phyloP scores from a whole-genome alignment of 2,888 invertebrate genomes.

The Callyntrura guangdongensis region DNA sequence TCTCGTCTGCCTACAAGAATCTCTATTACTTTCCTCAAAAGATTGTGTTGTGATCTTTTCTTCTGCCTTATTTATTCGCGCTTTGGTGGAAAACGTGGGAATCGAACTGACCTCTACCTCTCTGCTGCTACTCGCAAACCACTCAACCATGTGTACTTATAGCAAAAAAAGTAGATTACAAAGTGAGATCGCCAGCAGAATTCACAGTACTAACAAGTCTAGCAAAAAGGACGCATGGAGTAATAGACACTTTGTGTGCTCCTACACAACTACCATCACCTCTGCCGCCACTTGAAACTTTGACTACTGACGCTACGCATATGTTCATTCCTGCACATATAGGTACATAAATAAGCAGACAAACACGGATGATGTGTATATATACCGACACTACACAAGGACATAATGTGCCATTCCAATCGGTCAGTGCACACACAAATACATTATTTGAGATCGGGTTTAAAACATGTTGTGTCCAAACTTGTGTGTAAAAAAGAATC shows the following conservation, averaged over 20 bases:
- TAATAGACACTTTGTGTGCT: constrained; percentile 9
- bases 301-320: background rate
- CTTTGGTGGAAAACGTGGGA: constrained; percentile 21
- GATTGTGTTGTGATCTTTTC: constrained; percentile 54
- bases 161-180: constrained; percentile 42
- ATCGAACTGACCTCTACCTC: constrained; percentile 45
- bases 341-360: background rate
- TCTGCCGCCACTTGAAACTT: constrained; percentile 4
- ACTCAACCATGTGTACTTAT: constrained; percentile 4
- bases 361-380: background rate
- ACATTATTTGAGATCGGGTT: background rate
- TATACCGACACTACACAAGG: too few relatives aligned
- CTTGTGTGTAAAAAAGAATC: constrained; percentile 27
- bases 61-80: constrained; percentile 52
- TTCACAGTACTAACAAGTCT: background rate
- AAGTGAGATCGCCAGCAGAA: constrained; percentile 7
- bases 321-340: background rate
- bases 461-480: constrained; percentile 27
- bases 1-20: background rate
- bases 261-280: background rate
- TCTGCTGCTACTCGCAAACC: background rate
- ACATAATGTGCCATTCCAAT: background rate
- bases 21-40: background rate
- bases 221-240: background rate
- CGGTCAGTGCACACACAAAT: background rate